Conservation (phyloP, 1,140 invertebrate genomes). For the Drosophila baimaii region DNA sequence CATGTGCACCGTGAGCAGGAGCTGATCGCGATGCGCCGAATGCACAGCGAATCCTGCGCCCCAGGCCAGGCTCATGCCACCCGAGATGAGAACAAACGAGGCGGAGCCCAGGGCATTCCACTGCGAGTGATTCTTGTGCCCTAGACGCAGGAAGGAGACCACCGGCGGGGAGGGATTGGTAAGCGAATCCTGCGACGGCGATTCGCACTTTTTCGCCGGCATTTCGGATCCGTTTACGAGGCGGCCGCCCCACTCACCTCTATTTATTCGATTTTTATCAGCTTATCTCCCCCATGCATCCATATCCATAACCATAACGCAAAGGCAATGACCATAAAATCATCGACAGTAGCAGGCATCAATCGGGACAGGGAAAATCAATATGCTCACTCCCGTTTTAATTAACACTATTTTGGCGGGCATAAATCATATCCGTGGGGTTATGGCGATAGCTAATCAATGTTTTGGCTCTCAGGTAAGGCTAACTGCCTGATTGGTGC, state of each 20-base stretch:
- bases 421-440: slow-evolving; percentile 40
- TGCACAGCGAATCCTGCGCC: slow-evolving; percentile 61
- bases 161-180: slow-evolving; percentile 1
- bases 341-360: slow-evolving; percentile 41
- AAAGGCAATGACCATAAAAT: slow-evolving; percentile 37
- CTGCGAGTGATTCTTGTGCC: slow-evolving; percentile 66
- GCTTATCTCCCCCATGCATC: slow-evolving; percentile 44
- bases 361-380: slow-evolving; percentile 42
- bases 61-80: slow-evolving; percentile 79
- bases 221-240: slow-evolving; percentile 51
- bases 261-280: slow-evolving; percentile 43
- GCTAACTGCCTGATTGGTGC: not conserved
- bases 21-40: slow-evolving; percentile 44
- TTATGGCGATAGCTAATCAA: slow-evolving; percentile 37
- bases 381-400: slow-evolving; percentile 52
- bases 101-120: slow-evolving; percentile 67
- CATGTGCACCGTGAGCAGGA: slow-evolving; percentile 52
- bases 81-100: slow-evolving; percentile 67
- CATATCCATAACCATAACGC: slow-evolving; percentile 27
- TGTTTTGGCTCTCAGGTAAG: not conserved
- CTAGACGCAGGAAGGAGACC: slow-evolving; percentile 42
- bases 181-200: slow-evolving; percentile 39
- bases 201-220: slow-evolving; percentile 49
- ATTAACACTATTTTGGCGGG: slow-evolving; percentile 34
- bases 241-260: slow-evolving; percentile 10